Base-by-base conservation (phyloP, 2,797 vertebrate species). In the Linurgus olivaceus region DNA sequence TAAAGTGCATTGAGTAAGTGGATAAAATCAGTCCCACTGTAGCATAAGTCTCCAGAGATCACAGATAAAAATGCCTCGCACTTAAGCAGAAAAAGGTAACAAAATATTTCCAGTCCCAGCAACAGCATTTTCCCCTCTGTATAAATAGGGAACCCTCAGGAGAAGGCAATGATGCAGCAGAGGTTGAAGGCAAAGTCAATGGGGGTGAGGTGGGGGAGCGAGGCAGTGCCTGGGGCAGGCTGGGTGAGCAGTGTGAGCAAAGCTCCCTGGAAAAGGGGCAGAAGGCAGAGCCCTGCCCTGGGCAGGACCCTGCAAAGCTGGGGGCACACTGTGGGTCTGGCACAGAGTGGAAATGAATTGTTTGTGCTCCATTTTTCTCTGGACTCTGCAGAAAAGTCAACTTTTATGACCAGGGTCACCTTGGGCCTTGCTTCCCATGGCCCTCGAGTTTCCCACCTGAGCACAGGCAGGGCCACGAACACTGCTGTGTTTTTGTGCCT, bases 21-120 rank as follows among this genome's bases (percentile, higher is more conserved):
- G 97, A 97, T 98, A 97, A 97, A 97, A 97, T 97, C 96, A 96
- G 97, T 96, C 96, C 97, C 93, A 97, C 95, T 93, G 91, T 97
- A 96, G 92, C 94, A 76, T 76, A 96, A 96, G 85, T 97, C 98
- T 97, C 97, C 96, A 97, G 98, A 97, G 97, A 97, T 86, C 96
- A 96, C 86, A 96, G 93, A 97, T 94, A 97, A 97, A 97, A 97
- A 95, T 94, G 93, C 94, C 90, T 97, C 50, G 75, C 96, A 95
- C 96, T 97, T 96, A 93, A 96, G 96, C 92, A 88, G 91, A 88
- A 96, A 94, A 95, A 96, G 88, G 86, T 88, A 97, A 96, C 96
- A 97, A 97, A 97, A 96, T 97, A 97, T 97, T 97, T 98, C 95
- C 92, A 97, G 96, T 97, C 96, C 94, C 63, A 58, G 97, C 95